These are phyloP conservation scores for Montipora capricornis DNA, from an alignment of 64 coral and sea anemone genomes.

Conservation along the genomic window DNA sequence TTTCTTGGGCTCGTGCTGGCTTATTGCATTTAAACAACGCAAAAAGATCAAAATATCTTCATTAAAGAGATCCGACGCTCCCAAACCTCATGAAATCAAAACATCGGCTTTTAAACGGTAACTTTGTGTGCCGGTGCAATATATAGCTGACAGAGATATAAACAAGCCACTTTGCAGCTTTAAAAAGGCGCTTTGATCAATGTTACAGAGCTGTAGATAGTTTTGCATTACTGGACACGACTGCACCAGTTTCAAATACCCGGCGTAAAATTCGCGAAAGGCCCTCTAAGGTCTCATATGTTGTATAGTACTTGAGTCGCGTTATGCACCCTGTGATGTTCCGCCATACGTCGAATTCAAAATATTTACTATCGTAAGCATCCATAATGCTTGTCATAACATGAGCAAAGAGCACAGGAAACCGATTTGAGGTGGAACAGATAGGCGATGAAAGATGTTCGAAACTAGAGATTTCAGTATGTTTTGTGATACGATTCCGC, in stretches of 20 bases:
- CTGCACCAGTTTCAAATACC: no score
- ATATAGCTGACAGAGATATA: not conserved
- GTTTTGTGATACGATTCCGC: constrained; percentile 1
- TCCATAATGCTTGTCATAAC: constrained; percentile 41
- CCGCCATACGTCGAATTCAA: not conserved
- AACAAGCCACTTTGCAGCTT: constrained; percentile 16
- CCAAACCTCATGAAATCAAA: not conserved
- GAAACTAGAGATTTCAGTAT: not conserved
- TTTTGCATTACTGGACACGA: not conserved
- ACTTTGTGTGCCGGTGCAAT: not conserved
- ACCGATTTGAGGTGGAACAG: not conserved
- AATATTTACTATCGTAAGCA: constrained; percentile 6
- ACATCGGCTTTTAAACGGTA: not conserved
- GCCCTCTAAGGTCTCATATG: no score
- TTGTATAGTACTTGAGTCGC: not conserved
- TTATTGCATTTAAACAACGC: not conserved
- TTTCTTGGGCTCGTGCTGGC: not conserved
- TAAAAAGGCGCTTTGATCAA: constrained; percentile 19
- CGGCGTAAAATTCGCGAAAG: no score
- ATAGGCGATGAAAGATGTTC: constrained; percentile 17
- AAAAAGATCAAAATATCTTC: constrained; percentile 5
- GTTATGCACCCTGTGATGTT: not conserved
- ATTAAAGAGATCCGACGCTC: not conserved
- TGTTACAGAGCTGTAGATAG: not conserved
- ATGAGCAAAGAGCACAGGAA: not conserved